phyloP scores from a whole-genome alignment of 2,797 vertebrate species.

The Chlorospingus semifuscus region DNA sequence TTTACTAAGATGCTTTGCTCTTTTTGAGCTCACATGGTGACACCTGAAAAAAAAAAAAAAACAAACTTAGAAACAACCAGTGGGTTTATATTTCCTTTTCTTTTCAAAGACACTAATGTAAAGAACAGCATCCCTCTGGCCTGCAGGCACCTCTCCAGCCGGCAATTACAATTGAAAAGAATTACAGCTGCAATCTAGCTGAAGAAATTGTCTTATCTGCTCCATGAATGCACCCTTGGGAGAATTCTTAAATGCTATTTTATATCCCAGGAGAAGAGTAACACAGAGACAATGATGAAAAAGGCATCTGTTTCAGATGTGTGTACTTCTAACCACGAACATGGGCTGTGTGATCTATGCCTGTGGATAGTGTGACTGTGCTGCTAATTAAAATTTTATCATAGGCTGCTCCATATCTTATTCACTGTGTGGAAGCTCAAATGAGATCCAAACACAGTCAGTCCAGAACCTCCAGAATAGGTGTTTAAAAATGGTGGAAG shows the following conservation, averaged over 20 bases:
- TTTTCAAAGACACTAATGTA: slow-evolving; percentile 40
- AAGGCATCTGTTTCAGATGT: slow-evolving; percentile 55
- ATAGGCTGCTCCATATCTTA: neutral
- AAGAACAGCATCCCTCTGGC: slow-evolving; percentile 51
- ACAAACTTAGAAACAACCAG: neutral
- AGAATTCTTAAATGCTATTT: slow-evolving; percentile 57
- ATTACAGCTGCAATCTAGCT: slow-evolving; percentile 70
- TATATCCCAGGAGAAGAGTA: slow-evolving; percentile 58
- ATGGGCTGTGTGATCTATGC: slow-evolving; percentile 17
- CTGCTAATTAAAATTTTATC: slow-evolving; percentile 58
- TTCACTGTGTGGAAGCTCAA: neutral
- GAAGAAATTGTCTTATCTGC: slow-evolving; percentile 70
- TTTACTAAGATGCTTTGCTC: neutral
- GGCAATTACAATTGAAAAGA: slow-evolving; percentile 64
- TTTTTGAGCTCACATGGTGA: neutral
- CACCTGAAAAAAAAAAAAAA: neutral
- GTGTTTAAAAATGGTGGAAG: neutral
- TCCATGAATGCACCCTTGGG: slow-evolving; percentile 51
- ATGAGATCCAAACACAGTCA: neutral
- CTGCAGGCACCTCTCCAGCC: slow-evolving; percentile 65
- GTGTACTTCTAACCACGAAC: slow-evolving; percentile 26
- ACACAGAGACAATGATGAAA: slow-evolving; percentile 54
- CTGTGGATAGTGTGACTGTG: slow-evolving; percentile 47
- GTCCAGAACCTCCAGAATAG: neutral
- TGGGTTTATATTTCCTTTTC: slow-evolving; percentile 28